Base-by-base conservation (phyloP, 2,888 invertebrate genomes). In the Sialis fuliginosa region DNA sequence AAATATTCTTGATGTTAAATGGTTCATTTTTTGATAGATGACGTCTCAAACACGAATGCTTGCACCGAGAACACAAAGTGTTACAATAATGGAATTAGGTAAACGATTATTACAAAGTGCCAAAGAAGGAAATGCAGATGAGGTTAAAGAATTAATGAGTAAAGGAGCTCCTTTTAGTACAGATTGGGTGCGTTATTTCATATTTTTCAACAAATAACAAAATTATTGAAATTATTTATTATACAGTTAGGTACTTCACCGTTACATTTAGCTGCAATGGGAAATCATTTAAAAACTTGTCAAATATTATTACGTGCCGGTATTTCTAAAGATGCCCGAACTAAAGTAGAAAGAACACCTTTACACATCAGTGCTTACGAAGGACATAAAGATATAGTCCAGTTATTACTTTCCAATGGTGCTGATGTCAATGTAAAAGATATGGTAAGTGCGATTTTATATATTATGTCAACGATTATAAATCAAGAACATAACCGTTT, bases 281-380 rank as follows among this genome's bases (percentile, higher is more conserved):
- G 78, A 60, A 90, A 92, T 62, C 81, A 84, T 56, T 64, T 73
- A 46, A 80, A 79, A 54, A 83, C 87, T 44, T 87, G 86, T 54
- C 82, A 84, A 57, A 78, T 87, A 54, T 70, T 93, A 50, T 68
- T 93, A 49, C 71, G 83, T 51, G 87, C 90, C 12, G 93, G 92
- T 47, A 86, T 89, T 53, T 84, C 85, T 46, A 76, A 85, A 54
- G 92, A 93, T 70, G 81, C 87, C 1, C 74, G 87, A 58, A 93
- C 89, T 32, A 95, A 95, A 71, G 88, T 90, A 2, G 91, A 92
- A 61, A 75, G 89, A 57, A 92, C 93, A 13, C 87, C 93, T 33
- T 67, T 95, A 53, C 93, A 95, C 67, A 75, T 90, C 61, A 92
- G 92, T 34, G 81, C 86, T 3, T 81, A 79, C 60, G 86, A 83